Conservation (phyloP, 2,113 vertebrate species). For the Phaethornis superciliosus region DNA sequence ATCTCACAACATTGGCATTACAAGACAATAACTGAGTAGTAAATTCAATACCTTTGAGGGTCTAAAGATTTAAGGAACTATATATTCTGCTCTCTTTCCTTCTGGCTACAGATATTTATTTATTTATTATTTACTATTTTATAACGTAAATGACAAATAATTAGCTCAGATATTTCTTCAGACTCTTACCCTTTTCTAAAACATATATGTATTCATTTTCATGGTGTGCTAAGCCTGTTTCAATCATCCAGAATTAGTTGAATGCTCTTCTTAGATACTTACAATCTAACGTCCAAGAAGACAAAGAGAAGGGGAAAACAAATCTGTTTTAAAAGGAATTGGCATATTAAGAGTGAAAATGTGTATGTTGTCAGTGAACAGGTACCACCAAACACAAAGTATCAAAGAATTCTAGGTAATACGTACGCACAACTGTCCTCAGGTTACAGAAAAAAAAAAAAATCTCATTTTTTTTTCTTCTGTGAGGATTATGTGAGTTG, state of each 20-base stretch:
- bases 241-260: slow-evolving; percentile 8
- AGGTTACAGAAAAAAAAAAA: not conserved
- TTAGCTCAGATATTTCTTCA: not conserved
- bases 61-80: not conserved
- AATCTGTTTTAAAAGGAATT: not conserved
- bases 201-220: not conserved
- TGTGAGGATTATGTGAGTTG: not conserved
- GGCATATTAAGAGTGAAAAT: not conserved
- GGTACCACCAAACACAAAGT: no score
- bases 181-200: not conserved
- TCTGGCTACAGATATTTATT: not conserved
- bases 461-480: not conserved
- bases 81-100: not conserved
- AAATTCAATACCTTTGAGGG: not conserved
- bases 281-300: not conserved
- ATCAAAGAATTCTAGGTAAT: not conserved
- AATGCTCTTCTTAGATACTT: not conserved
- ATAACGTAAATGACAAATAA: not conserved
- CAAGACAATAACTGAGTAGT: not conserved
- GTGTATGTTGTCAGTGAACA: not conserved
- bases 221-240: not conserved
- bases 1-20: not conserved
- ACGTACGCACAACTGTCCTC: not conserved
- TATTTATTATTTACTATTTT: not conserved
- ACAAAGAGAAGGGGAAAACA: not conserved